phyloP scores from a whole-genome alignment of 2,888 invertebrate species.

The Cremastobaeus sp. region DNA sequence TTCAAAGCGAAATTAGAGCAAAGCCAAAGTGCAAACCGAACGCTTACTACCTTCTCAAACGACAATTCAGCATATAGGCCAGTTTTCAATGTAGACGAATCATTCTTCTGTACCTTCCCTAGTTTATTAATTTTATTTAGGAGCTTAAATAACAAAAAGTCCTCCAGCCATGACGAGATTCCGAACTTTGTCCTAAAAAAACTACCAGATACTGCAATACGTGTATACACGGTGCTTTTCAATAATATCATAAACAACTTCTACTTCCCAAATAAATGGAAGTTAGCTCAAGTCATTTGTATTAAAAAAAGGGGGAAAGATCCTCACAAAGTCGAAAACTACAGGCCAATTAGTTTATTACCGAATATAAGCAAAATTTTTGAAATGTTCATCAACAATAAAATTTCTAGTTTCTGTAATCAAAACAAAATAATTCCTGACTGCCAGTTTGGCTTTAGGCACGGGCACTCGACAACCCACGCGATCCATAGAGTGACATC shows the following conservation, averaged over 20 bases:
- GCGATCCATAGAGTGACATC: neutral
- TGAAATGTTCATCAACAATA: too few relatives aligned
- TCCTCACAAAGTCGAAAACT: constrained; percentile 19
- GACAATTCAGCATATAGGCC: neutral
- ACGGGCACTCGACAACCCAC: neutral
- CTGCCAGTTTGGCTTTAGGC: neutral
- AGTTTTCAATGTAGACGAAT: neutral
- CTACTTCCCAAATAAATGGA: constrained; percentile 52
- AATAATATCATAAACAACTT: constrained; percentile 54
- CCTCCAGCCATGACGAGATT: constrained; percentile 36
- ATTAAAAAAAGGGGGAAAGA: constrained; percentile 39
- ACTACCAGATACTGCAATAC: constrained; percentile 15
- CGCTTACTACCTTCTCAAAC: neutral
- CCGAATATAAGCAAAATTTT: too few relatives aligned
- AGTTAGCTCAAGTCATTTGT: constrained; percentile 45
- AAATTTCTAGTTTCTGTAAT: neutral
- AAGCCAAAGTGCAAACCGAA: neutral
- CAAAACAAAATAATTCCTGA: neutral
- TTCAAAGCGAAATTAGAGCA: neutral
- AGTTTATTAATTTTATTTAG: neutral
- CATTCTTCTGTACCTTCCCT: constrained; percentile 1
- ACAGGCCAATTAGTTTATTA: too few relatives aligned
- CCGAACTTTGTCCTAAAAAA: constrained; percentile 38
- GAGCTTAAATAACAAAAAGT: constrained; percentile 34
- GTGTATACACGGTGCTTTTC: constrained; percentile 31